Evolutionary conservation across 2,797 vertebrate species (phyloP), one percentile per base, ranked within the genome.

Genomic region (Gadopsis marmoratus): DNA sequence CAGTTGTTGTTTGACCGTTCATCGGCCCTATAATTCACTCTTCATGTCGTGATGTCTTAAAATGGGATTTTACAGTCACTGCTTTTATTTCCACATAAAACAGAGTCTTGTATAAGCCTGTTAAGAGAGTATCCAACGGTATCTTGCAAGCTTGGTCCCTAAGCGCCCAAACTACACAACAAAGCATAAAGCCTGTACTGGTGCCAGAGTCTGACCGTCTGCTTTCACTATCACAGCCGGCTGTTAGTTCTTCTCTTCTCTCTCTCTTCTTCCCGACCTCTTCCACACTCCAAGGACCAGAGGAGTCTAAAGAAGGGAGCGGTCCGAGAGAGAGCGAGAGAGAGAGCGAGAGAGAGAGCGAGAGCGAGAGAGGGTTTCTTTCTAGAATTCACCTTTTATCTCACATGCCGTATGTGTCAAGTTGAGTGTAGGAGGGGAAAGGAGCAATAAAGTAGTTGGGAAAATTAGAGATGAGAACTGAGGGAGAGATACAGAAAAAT

Each of bases 61-160:
- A 93, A 90, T 83, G 60, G 77, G 85, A 93, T 92, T 92, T 92
- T 88, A 91, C 76, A 86, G 84, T 88, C 62, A 13, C 69, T 69
- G 77, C 78, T 87, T 85, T 81, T 81, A 86, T 86, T 87, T 87
- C 31, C 81, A 90, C 71, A 85, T 87, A 79, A 88, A 89, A 91
- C 70, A 76, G 53, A 67, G 67, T 82, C 80, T 82, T 89, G 71
- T 74, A 79, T 91, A 89, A 89, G 87, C 87, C 83, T 89, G 85
- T 91, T 91, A 90, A 83, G 71, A 87, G 72, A 79, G 73, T 78
- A 88, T 88, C 71, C 55, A 84, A 61, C 9, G 7, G 66, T 81
- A 83, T 82, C 85, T 48, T 78, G 71, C 73, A 79, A 84, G 86
- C 51, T 67, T n/a, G 41, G 75, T 88, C 86, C 87, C 86, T 84